Evolutionary conservation across 1,140 invertebrate species (phyloP).

Genomic region (Drosophila ficusphila): DNA sequence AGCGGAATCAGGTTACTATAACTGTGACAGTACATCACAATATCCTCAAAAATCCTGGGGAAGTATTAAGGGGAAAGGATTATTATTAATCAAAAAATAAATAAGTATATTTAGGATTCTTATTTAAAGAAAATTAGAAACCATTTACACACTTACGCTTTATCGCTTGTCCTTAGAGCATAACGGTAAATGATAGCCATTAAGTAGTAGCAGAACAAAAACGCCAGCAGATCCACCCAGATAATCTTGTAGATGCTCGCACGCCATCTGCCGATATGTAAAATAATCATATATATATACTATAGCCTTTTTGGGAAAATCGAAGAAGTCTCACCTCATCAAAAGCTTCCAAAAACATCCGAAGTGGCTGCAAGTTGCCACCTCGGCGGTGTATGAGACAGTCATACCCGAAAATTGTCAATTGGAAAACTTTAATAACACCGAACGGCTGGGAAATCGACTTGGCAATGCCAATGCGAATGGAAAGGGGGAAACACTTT

Average conservation of each 20-base stretch:
- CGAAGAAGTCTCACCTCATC: conserved; percentile 86
- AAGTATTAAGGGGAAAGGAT: too few relatives aligned
- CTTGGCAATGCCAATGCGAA: conserved; percentile 12
- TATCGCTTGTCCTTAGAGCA: conserved; percentile 88
- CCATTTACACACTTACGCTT: neutral
- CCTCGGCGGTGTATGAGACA: conserved; percentile 93
- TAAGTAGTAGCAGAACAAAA: conserved; percentile 91
- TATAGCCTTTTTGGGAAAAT: too few relatives aligned
- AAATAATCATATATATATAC: neutral
- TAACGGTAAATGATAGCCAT: conserved; percentile 94
- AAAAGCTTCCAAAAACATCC: conserved; percentile 93
- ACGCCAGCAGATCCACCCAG: conserved; percentile 95
- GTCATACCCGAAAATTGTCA: conserved; percentile 87
- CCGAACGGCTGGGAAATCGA: conserved; percentile 10
- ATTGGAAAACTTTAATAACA: conserved; percentile 43
- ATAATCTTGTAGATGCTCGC: conserved; percentile 98
- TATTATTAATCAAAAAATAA: too few relatives aligned
- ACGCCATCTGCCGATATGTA: conserved; percentile 88
- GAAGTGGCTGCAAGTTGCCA: conserved; percentile 92
- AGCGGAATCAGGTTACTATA: conserved; percentile 92
- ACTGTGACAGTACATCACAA: conserved; percentile 91
- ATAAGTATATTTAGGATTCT: too few relatives aligned
- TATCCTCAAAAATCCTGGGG: conserved; percentile 89
- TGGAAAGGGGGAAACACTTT: conserved; percentile 24
- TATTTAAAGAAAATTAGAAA: too few relatives aligned